A percentile compares a stretch with the other conserved stretches of the same genome.
phyloP scores from a whole-genome alignment of 2,113 vertebrate species.

The Poeciliopsis prolifica region DNA sequence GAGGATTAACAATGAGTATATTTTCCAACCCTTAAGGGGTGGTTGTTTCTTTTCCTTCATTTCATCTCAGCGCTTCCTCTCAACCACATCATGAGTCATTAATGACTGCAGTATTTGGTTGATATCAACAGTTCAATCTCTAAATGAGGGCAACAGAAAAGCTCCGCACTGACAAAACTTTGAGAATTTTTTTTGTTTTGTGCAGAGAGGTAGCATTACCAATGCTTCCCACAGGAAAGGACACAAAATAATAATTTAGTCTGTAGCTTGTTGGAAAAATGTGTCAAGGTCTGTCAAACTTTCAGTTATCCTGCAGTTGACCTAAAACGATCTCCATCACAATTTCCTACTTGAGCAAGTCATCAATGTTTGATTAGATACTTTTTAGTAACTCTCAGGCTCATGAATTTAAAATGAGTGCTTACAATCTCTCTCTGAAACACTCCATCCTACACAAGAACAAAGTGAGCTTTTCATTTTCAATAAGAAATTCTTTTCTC shows the following conservation, averaged over 20 bases:
- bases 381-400: slow-evolving; percentile 32
- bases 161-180: slow-evolving; percentile 9
- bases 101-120: slow-evolving; percentile 61
- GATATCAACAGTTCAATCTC: slow-evolving; percentile 52
- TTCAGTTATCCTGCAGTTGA: slow-evolving; percentile 17
- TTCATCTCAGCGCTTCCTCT: slow-evolving; percentile 53
- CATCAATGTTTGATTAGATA: slow-evolving; percentile 59
- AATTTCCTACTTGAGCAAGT: slow-evolving; percentile 39
- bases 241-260: not conserved
- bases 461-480: slow-evolving; percentile 14
- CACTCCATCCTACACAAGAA: slow-evolving; percentile 22
- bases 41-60: slow-evolving; percentile 66
- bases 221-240: not conserved
- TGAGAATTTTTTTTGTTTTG: not conserved
- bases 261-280: not conserved
- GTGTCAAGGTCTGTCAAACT: not conserved
- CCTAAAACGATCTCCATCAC: slow-evolving; percentile 25
- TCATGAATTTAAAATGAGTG: slow-evolving; percentile 45
- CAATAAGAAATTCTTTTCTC: slow-evolving; percentile 14
- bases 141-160: slow-evolving; percentile 29
- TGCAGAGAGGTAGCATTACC: not conserved
- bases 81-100: slow-evolving; percentile 63
- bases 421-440: slow-evolving; percentile 29
- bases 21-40: slow-evolving; percentile 57
- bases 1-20: slow-evolving; percentile 60